Base-by-base conservation (phyloP, 2,888 invertebrate genomes). In the Epinotia nisella region DNA sequence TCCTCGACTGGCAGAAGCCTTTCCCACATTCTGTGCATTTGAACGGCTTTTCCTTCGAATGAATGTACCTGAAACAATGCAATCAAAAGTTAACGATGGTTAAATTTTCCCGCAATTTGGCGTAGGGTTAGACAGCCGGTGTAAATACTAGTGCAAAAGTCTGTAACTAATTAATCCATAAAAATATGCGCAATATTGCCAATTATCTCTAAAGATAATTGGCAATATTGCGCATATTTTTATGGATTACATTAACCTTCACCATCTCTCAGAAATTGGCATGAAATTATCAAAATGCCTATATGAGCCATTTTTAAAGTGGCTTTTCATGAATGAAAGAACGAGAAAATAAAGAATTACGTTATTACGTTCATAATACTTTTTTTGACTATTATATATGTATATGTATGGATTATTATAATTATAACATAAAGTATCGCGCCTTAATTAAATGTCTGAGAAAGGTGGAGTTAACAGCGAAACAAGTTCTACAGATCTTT, bases 31-130 rank as follows among this genome's bases (percentile, higher is more conserved):
- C 97, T 69, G 96, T 96, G 89, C 99, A 99, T 90, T 98, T 98
- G 94, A 98, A 99, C 0, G 99, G 99, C 86, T 99, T 99, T 90
- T 98, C 98, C 90, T 99, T 99, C 75, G 98, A 98, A 93, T 99
- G 99, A 83, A 98, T 99, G 90, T 98, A 99, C 94, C 98, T 98
- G 95, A 49, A 95, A 95, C 85, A 89, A 90, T 82, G 79, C 87
- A 88, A 85, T 76, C 78, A 70, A 81, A 80, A 85, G 11, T 62
- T 70, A 56, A 17, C 21, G 17, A 61, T 29, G n/a, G 5, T 39
- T 17, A 5, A 5, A 49, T n/a, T 49, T n/a, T n/a, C n/a, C 49
- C n/a, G n/a, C 15, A 15, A 15, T 7, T 49, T n/a, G 49, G 7
- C 7, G n/a, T n/a, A 49, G n/a, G 1, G 3, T 49, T 13, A 49